phyloP scores from a whole-genome alignment of 2,797 vertebrate species.

The Sebastes steindachneri region DNA sequence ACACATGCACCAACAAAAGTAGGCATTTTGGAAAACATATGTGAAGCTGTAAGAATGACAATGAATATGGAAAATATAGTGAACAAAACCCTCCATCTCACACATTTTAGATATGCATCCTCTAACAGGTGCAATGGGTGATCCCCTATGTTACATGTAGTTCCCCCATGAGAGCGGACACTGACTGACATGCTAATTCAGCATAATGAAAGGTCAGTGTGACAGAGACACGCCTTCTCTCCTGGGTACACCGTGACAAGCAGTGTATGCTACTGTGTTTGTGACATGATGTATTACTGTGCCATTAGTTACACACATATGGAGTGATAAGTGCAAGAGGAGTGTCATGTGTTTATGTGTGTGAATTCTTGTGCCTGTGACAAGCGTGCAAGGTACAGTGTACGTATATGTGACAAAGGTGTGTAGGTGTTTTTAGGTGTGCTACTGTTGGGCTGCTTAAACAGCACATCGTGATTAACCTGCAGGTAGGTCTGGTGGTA shows the following conservation, averaged over 20 bases:
- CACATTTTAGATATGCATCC: not conserved
- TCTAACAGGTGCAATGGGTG: not conserved
- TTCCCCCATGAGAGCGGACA: constrained; percentile 1
- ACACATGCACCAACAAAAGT: not conserved
- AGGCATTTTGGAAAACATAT: not conserved
- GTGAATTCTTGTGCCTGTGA: not conserved
- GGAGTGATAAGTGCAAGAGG: not conserved
- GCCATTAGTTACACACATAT: constrained; percentile 11
- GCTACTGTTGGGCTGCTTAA: constrained; percentile 59
- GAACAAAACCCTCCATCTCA: not conserved
- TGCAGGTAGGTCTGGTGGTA: constrained; percentile 59
- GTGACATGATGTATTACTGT: constrained; percentile 15
- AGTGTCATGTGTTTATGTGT: not conserved
- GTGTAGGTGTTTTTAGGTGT: constrained; percentile 42
- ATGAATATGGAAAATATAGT: not conserved
- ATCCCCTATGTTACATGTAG: constrained; percentile 6
- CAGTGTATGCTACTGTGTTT: not conserved
- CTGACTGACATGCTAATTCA: constrained; percentile 57
- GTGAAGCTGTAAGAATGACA: not conserved
- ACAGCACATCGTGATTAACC: constrained; percentile 71
- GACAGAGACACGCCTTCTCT: constrained; percentile 31
- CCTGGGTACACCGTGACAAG: constrained; percentile 24
- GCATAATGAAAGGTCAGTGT: constrained; percentile 60
- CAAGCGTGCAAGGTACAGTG: not conserved
- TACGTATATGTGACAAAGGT: constrained; percentile 8